Evolutionary conservation across 2,888 invertebrate species (phyloP), one percentile per base, ranked within the genome.

Genomic region (Colletes collaris): DNA sequence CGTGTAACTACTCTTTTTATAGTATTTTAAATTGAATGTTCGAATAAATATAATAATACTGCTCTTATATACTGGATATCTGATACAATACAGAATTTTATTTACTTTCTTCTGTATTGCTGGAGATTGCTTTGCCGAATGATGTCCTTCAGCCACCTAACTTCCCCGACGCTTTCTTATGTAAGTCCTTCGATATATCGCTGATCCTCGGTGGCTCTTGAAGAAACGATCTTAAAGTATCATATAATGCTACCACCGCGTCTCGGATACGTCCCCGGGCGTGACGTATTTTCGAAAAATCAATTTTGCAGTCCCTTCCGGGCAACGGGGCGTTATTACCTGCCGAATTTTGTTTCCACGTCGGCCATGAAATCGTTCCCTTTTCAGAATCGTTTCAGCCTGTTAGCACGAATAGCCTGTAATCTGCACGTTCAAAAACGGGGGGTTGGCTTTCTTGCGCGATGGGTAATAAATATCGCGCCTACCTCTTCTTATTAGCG

Each of bases 401-500:
- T 73, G 87, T 84, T 87, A 78, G 81, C 72, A 63, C 71, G 37
- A 75, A 78, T 77, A 84, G 83, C 86, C 86, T 82, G 86, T 86
- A 87, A 87, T 87, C 81, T 83, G 66, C 72, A 46, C 70, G 58
- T 62, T 76, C 84, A 65, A 75, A 66, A 72, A 78, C 56, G 80
- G 77, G 73, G 63, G 73, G 60, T 79, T 67, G 66, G 76, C 80
- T 82, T 55, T 76, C 74, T 46, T 70, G 56, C 69, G n/a, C 76
- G 85, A 83, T 81, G 69, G 73, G 69, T 76, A 86, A 86, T 86
- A 86, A 87, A 86, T 86, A 83, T 86, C 74, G 80, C 85, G 83
- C 79, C 85, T 83, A 83, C 85, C 85, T 85, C 77, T 75, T 80
- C 84, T 83, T 86, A 86, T 86, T 86, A 86, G 68, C 82, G 55